Base-by-base conservation (phyloP, 2,113 vertebrate species). In the Taxidea taxus region DNA sequence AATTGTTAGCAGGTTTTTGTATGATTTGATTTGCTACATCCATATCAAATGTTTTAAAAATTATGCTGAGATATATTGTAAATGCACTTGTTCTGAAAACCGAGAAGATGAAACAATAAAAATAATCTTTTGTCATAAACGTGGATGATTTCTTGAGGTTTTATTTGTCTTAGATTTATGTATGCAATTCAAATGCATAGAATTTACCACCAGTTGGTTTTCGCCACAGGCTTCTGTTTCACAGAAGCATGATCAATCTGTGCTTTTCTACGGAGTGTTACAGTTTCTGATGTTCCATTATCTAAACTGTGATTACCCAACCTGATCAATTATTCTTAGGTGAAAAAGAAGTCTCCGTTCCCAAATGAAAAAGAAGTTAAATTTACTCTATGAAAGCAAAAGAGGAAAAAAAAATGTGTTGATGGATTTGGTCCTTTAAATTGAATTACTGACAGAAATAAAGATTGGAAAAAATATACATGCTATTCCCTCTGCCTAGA, bases 321-420 rank as follows among this genome's bases (percentile, higher is more conserved):
- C 14, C 20, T 68, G 31, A 94, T 94, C 49, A 81, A 20, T 31
- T 68, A 18, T 34, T 86, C 72, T 86, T 56, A 77, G 4, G 16
- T 81, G 14, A 21, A 70, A 25, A 37, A 81, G 66, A 72, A 54
- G 29, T 75, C 44, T 74, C n/a, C 42, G 44, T 87, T 94, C 85
- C 64, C 34, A 87, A 83, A 95, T 34, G 37, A 97, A 92, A 87
- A 29, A 51, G 74, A 91, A n/a, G 11, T 78, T 91, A 93, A 93
- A 81, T 95, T 37, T 84, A 62, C 25, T 78, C 20, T 90, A 25
- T 87, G 49, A 91, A 90, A 84, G 12, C 39, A 77, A 90, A 85
- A 87, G n/a, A 47, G 10, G 23, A 34, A 34, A 29, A 89, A 49
- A 68, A 62, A 93, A 49, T 31, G 12, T 37, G 1, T 58, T 75